phyloP scores from a whole-genome alignment of 2,888 invertebrate species.

The Scaptomyza reducta region DNA sequence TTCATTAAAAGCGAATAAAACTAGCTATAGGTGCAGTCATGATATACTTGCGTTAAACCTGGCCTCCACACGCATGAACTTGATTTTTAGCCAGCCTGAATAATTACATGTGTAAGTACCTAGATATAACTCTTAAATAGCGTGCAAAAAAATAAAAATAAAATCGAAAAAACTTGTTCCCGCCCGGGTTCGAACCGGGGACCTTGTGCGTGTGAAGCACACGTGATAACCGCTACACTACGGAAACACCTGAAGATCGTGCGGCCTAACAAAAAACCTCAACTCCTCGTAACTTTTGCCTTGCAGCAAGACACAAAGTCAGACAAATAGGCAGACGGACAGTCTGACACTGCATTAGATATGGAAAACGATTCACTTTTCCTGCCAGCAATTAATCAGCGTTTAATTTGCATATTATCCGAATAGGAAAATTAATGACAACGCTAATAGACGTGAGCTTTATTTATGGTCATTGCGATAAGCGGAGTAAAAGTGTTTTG shows the following conservation, averaged over 20 bases:
- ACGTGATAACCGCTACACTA: conserved; percentile 84
- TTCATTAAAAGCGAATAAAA: conserved; percentile 66
- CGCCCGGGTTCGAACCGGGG: conserved; percentile 84
- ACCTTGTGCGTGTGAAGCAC: conserved; percentile 84
- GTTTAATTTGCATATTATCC: conserved; percentile 67
- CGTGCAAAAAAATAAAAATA: conserved; percentile 27
- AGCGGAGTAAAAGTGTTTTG: conserved; percentile 71
- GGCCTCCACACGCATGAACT: conserved; percentile 47
- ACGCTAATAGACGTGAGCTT: conserved; percentile 56
- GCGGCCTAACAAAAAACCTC: conserved; percentile 17
- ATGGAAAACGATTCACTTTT: conserved; percentile 59
- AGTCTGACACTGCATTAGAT: conserved; percentile 25
- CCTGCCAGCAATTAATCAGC: conserved; percentile 58
- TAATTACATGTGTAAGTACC: conserved; percentile 38
- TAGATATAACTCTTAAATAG: conserved; percentile 19
- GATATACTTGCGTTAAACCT: conserved; percentile 24
- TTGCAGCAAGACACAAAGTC: not conserved
- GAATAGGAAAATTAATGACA: conserved; percentile 61
- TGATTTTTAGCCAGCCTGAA: conserved; percentile 35
- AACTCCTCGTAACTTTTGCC: conserved; percentile 18
- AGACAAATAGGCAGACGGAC: not conserved
- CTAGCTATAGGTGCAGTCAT: conserved; percentile 34
- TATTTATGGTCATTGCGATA: conserved; percentile 71
- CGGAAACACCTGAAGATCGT: conserved; percentile 72
- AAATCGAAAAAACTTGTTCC: conserved; percentile 64